phyloP scores from a whole-genome alignment of 2,888 invertebrate genomes.

The Dicyrtoma fusca region DNA sequence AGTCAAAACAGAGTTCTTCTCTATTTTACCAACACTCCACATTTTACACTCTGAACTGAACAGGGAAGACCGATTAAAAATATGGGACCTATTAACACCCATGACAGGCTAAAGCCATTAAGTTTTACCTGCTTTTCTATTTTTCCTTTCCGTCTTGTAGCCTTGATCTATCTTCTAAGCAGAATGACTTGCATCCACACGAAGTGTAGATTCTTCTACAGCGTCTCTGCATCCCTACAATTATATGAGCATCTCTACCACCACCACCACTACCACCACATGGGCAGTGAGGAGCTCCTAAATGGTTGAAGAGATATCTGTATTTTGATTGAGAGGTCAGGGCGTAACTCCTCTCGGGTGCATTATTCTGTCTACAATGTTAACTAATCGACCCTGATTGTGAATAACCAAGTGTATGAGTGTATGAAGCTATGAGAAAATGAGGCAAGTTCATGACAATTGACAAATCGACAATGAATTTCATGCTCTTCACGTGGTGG shows the following conservation, averaged over 20 bases:
- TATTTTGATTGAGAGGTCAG: conserved; percentile 33
- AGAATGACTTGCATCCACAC: conserved; percentile 22
- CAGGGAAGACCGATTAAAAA: conserved; percentile 31
- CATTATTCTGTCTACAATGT: neutral
- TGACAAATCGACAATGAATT: too few species aligned
- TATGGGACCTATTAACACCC: conserved; percentile 45
- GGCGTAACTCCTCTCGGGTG: conserved; percentile 27
- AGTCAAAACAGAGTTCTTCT: conserved; percentile 29
- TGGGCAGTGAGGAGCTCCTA: too few species aligned
- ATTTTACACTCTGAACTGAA: neutral
- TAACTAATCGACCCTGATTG: conserved; percentile 3
- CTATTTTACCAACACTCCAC: too few species aligned
- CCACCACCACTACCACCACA: too few species aligned
- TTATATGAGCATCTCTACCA: too few species aligned
- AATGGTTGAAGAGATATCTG: neutral
- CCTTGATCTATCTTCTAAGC: neutral
- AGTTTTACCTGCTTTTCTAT: conserved; percentile 22
- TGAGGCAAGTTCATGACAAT: too few species aligned
- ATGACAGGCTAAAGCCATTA: conserved; percentile 37
- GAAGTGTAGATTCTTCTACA: too few species aligned
- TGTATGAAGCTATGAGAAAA: too few species aligned
- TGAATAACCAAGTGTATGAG: too few species aligned
- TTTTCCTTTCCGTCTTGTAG: neutral
- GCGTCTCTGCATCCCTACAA: too few species aligned
- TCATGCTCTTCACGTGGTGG: too few species aligned